These are phyloP conservation scores for Zosterops hypoxanthus DNA, from an alignment of 2,113 vertebrate species.

Conservation along the genomic window DNA sequence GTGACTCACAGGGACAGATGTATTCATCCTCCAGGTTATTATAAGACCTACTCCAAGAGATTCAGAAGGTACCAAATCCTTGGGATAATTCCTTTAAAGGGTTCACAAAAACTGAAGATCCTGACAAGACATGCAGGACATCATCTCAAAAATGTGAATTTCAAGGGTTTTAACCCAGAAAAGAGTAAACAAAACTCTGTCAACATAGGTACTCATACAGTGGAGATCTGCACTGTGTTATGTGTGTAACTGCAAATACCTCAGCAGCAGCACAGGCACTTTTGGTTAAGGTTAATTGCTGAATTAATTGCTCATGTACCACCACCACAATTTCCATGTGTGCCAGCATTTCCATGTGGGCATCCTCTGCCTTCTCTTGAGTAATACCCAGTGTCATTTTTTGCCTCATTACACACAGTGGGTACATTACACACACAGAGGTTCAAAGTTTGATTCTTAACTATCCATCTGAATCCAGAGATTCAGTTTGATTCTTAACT, in stretches of 20 bases:
- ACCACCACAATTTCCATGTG: not conserved
- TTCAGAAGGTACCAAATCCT: not conserved
- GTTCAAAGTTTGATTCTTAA: not conserved
- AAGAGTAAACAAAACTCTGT: not conserved
- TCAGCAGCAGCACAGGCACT: not conserved
- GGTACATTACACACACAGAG: not conserved
- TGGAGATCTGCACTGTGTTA: not conserved
- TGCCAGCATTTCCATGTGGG: not conserved
- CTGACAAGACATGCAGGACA: not conserved
- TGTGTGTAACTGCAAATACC: not conserved
- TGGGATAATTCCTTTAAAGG: not conserved
- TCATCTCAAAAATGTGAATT: not conserved
- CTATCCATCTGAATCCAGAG: not conserved
- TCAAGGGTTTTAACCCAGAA: not conserved
- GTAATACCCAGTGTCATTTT: not conserved
- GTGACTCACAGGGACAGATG: not conserved
- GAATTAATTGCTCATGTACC: not conserved
- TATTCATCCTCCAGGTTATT: not conserved
- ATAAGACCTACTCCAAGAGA: not conserved
- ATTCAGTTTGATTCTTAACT: not conserved
- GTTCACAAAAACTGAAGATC: not conserved
- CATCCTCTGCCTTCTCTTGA: not conserved
- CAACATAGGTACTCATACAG: accelerated
- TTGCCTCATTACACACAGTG: not conserved
- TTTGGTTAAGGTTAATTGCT: not conserved